These are phyloP conservation scores for Gallinago solitaria DNA, from an alignment of 2,797 vertebrate species.

Conservation along the genomic window DNA sequence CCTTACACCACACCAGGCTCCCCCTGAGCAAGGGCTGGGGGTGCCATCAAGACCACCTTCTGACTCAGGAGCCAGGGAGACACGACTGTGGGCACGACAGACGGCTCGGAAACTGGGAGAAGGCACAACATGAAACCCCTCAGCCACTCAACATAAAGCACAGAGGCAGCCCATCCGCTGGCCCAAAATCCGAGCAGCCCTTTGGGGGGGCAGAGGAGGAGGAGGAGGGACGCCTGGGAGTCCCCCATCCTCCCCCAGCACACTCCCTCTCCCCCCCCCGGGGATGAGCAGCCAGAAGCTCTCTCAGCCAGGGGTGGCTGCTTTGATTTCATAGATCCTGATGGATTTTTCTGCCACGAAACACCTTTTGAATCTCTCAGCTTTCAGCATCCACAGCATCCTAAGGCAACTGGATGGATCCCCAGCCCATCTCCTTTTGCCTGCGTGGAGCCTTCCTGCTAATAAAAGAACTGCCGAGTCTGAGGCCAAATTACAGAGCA, in stretches of 20 bases:
- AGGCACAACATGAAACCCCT: background rate
- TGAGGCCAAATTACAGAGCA: background rate
- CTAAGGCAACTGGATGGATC: conserved; percentile 9
- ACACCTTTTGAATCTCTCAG: background rate
- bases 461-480: background rate
- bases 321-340: background rate
- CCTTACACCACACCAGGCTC: background rate
- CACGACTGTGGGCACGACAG: fast-evolving
- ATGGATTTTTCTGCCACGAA: background rate
- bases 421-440: conserved; percentile 1
- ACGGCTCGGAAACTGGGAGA: background rate
- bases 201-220: background rate
- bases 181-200: background rate
- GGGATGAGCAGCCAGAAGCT: background rate
- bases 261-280: background rate
- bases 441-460: background rate
- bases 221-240: background rate
- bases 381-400: conserved; percentile 2
- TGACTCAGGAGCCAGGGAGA: background rate
- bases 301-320: background rate
- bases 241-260: background rate
- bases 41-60: background rate
- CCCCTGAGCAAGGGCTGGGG: background rate
- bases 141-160: fast-evolving
- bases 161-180: background rate